Percentiles rank a stretch among this genome's conserved stretches.
Evolutionary conservation across 2,888 invertebrate species (phyloP).

Genomic region (Chaetogeoica ovagalla): DNA sequence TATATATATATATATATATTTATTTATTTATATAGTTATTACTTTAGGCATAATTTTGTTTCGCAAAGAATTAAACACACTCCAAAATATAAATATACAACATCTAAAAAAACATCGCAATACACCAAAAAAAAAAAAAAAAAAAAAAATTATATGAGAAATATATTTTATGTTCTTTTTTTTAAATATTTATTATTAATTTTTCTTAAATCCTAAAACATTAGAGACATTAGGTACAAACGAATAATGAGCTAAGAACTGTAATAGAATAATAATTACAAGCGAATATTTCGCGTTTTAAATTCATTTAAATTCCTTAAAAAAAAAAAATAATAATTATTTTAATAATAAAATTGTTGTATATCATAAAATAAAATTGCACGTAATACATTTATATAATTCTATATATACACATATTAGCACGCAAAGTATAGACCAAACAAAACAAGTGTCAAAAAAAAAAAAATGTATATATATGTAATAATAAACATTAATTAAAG

Average conservation of each 20-base stretch:
- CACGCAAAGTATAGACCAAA: slow-evolving; percentile 26
- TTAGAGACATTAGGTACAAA: neutral
- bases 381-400: slow-evolving; percentile 3
- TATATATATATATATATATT: slow-evolving; percentile 30
- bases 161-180: too few relatives aligned
- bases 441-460: slow-evolving; percentile 36
- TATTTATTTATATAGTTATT: neutral
- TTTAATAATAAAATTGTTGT: too few relatives aligned
- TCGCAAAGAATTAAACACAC: slow-evolving; percentile 25
- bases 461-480: slow-evolving; percentile 5
- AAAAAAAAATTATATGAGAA: too few relatives aligned
- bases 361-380: slow-evolving; percentile 44
- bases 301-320: slow-evolving; percentile 30
- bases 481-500: slow-evolving; percentile 34
- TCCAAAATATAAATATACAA: slow-evolving; percentile 34
- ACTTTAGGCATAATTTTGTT: slow-evolving; percentile 38
- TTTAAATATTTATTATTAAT: slow-evolving; percentile 8
- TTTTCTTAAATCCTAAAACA: slow-evolving; percentile 7
- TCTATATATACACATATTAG: slow-evolving; percentile 33
- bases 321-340: neutral
- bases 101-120: slow-evolving; percentile 37
- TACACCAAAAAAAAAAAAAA: slow-evolving; percentile 29
- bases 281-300: slow-evolving; percentile 25
- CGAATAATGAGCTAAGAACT: slow-evolving; percentile 41
- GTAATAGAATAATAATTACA: slow-evolving; percentile 39